phyloP scores from a whole-genome alignment of 2,888 invertebrate species.

The Hydriomena furcata region DNA sequence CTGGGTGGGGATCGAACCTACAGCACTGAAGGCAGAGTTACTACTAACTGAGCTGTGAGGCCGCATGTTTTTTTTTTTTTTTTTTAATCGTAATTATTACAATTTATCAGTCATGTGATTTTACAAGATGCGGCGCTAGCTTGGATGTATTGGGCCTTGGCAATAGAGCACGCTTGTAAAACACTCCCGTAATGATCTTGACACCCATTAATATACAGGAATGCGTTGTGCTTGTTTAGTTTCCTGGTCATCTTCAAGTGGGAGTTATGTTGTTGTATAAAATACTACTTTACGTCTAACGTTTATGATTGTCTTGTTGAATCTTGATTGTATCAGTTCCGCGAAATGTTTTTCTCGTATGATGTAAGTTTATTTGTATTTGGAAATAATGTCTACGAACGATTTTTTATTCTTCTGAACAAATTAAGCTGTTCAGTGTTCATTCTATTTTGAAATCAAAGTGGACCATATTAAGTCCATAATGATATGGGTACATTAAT shows the following conservation, averaged over 20 bases:
- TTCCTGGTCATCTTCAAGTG: constrained; percentile 66
- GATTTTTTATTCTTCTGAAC: too few species aligned
- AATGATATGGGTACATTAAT: too few species aligned
- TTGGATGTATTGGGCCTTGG: constrained; percentile 44
- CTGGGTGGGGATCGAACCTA: too few species aligned
- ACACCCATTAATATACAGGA: constrained; percentile 63
- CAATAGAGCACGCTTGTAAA: constrained; percentile 58
- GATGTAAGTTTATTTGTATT: neutral
- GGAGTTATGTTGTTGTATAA: constrained; percentile 43
- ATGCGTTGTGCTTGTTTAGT: constrained; percentile 55
- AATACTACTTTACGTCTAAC: constrained; percentile 35
- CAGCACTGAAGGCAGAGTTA: too few species aligned
- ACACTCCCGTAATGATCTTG: constrained; percentile 63
- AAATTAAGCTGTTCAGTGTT: too few species aligned
- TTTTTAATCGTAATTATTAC: too few species aligned
- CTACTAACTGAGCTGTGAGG: too few species aligned
- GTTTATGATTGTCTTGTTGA: constrained; percentile 25
- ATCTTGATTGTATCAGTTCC: constrained; percentile 22
- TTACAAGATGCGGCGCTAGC: constrained; percentile 11
- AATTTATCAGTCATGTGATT: constrained; percentile 1
- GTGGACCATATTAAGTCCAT: too few species aligned
- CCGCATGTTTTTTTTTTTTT: too few species aligned
- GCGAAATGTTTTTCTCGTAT: constrained; percentile 26
- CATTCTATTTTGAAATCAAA: too few species aligned
- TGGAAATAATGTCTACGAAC: too few species aligned